A percentile compares a stretch with the other conserved stretches of the same genome.
Conservation (phyloP, 2,113 vertebrate species). For the Mionectes macconnelli region DNA sequence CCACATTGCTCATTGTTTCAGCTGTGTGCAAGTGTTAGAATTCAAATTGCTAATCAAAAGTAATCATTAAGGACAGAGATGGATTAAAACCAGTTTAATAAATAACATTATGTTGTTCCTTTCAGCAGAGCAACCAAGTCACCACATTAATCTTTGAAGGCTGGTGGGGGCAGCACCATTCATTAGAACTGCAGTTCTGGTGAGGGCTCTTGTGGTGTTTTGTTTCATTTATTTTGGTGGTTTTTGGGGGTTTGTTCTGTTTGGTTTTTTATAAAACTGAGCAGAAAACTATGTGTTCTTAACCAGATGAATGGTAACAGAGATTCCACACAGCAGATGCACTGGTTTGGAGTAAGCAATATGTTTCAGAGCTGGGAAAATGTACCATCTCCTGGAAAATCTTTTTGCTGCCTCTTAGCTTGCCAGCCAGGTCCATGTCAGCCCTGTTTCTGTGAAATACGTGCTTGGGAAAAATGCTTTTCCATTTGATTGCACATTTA, state of each 20-base stretch:
- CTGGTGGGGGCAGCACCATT: neutral
- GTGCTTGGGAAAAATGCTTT: neutral
- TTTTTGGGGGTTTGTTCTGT: neutral
- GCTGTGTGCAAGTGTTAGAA: neutral
- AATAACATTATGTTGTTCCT: neutral
- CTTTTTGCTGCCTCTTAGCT: neutral
- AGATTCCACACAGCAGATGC: neutral
- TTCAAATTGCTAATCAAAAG: conserved; percentile 22
- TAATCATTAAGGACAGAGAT: neutral
- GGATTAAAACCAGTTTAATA: neutral
- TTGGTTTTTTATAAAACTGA: neutral
- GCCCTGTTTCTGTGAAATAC: neutral
- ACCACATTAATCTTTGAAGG: neutral
- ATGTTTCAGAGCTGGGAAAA: neutral
- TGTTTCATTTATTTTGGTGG: neutral
- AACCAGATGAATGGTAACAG: neutral
- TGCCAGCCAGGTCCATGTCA: neutral
- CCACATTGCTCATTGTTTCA: neutral
- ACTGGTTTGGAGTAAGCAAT: neutral
- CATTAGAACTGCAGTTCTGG: neutral
- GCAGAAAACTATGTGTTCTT: neutral
- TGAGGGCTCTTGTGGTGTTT: neutral
- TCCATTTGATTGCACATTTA: neutral
- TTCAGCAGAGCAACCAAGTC: neutral
- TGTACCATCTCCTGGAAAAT: neutral